phyloP scores from a whole-genome alignment of 2,113 vertebrate species.

The Acrocephalus arundinaceus region DNA sequence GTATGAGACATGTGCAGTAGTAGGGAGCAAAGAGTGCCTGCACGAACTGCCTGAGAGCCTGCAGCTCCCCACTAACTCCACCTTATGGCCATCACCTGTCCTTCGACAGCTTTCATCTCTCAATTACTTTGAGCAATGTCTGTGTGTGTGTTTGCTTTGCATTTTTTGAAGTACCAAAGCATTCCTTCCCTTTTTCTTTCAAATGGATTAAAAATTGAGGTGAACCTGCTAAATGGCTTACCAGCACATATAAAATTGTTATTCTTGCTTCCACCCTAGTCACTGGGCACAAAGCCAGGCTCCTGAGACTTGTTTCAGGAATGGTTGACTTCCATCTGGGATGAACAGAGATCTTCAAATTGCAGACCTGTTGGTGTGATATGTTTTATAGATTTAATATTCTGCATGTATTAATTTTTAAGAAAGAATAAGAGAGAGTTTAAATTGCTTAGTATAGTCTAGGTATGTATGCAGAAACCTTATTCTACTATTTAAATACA shows the following conservation, averaged over 20 bases:
- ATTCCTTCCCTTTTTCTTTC: neutral
- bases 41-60: neutral
- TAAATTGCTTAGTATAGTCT: neutral
- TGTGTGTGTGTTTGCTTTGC: neutral
- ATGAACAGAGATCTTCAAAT: neutral
- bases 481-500: neutral
- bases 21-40: neutral
- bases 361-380: neutral
- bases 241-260: neutral
- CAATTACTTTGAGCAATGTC: neutral
- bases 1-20: accelerated
- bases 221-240: neutral
- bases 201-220: neutral
- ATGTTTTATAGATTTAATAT: neutral
- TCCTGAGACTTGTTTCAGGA: neutral
- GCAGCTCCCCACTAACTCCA: neutral
- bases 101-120: neutral
- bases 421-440: neutral
- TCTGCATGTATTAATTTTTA: neutral
- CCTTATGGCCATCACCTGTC: no score
- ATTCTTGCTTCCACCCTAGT: neutral
- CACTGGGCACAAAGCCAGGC: neutral
- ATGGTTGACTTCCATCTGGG: neutral
- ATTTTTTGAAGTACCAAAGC: neutral
- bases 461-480: neutral